Evolutionary conservation across 2,113 vertebrate genomes (phyloP).

Genomic region (Actenoides hombroni): DNA sequence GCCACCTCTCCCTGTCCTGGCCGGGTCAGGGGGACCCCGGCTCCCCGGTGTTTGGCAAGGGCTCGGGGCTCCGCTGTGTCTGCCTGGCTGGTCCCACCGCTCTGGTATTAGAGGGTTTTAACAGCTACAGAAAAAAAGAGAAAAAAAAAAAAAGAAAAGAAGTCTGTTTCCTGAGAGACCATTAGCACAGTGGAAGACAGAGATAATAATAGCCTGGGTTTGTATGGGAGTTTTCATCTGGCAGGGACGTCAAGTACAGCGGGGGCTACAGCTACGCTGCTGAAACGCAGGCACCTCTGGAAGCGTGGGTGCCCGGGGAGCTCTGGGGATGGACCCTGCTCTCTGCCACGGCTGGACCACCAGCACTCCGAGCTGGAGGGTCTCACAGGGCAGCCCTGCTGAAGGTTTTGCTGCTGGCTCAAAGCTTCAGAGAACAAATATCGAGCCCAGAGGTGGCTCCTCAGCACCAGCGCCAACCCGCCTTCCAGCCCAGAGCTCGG

Average conservation of each 20-base stretch:
- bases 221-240: slow-evolving; percentile 16
- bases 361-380: neutral
- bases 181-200: slow-evolving; percentile 45
- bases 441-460: rapidly evolving
- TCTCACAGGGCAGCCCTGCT: rapidly evolving
- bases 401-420: neutral
- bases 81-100: neutral
- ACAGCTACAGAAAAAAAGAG: neutral
- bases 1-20: neutral
- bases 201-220: slow-evolving; percentile 42
- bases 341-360: neutral
- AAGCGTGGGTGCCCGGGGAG: neutral
- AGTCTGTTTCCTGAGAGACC: slow-evolving; percentile 52
- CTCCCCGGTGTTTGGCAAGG: rapidly evolving
- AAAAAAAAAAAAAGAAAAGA: neutral
- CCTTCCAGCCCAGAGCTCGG: rapidly evolving
- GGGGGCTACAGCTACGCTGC: neutral
- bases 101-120: neutral
- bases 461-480: neutral
- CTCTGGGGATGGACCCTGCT: rapidly evolving
- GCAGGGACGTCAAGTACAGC: neutral
- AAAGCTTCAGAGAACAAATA: neutral
- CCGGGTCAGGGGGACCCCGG: neutral
- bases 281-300: neutral
- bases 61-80: neutral